A percentile compares a stretch with the other conserved stretches of the same genome.
These are phyloP conservation scores for Corythornis leucogaster DNA, from an alignment of 2,797 vertebrate genomes.

Conservation along the genomic window DNA sequence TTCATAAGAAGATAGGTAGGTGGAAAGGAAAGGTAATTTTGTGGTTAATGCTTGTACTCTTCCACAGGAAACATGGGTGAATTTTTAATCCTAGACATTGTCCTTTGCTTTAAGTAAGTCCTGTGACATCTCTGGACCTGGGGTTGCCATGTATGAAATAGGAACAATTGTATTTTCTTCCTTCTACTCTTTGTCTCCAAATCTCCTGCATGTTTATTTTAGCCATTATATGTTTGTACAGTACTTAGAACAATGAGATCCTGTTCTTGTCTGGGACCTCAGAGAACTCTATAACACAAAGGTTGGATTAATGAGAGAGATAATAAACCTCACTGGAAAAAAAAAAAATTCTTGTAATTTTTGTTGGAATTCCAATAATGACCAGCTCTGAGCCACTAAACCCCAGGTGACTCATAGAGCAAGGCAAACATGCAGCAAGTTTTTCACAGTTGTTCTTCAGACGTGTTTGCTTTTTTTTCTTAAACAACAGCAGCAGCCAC, in stretches of 20 bases:
- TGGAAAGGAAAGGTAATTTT: constrained; percentile 4
- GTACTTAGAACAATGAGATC: constrained; percentile 56
- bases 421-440: constrained; percentile 1
- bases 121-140: not conserved
- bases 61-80: not conserved
- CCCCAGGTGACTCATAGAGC: constrained; percentile 23
- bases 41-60: not conserved
- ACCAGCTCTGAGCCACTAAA: not conserved
- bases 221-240: constrained; percentile 47
- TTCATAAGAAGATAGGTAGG: not conserved
- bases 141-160: not conserved
- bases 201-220: constrained; percentile 2
- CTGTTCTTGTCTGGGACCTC: constrained; percentile 44
- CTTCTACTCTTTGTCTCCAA: not conserved
- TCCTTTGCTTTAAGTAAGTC: not conserved
- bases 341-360: constrained; percentile 16
- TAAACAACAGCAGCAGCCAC: not conserved
- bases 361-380: constrained; percentile 41
- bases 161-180: constrained; percentile 28
- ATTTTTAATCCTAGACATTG: constrained; percentile 25
- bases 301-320: constrained; percentile 42
- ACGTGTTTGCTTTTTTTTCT: not conserved
- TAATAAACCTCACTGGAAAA: constrained; percentile 12
- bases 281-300: constrained; percentile 43
- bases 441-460: not conserved